Evolutionary conservation across 2,888 invertebrate species (phyloP), one percentile per base, ranked within the genome.

Genomic region (Tineola bisselliella): DNA sequence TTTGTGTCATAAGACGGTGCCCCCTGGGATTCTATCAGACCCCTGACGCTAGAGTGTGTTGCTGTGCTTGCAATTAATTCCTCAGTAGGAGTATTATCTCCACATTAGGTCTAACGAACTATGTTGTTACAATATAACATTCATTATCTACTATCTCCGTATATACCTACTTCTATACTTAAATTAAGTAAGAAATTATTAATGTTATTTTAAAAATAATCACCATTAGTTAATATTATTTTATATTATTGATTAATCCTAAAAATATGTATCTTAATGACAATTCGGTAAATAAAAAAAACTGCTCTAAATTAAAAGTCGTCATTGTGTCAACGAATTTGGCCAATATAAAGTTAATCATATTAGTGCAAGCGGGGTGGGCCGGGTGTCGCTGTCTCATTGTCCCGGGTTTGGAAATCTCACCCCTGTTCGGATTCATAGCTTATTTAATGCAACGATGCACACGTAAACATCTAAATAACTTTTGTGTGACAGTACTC

Each of bases 381-480:
- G 79, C 81, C 80, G 77, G 81, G 78, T 82, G 82, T 73, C 70
- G 72, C 58, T 52, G 72, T 71, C 73, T 68, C 76, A 79, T 81
- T 84, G 83, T 84, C 74, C 80, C 79, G 75, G 76, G 76, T 78
- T 75, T 71, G 70, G n/a, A n/a, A 73, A 66, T 69, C 70, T 69
- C 68, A 72, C 80, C 84, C 83, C 82, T 75, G 76, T 81, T 71
- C 73, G 75, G 81, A 84, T 81, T 79, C 84, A 76, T 82, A 81
- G 81, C 86, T 83, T 83, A 87, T 87, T 87, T 86, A 84, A 86
- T 86, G 84, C 84, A 84, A 83, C 84, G 79, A 74, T 84, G 84
- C 84, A 86, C 86, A 83, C 84, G 81, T 81, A 86, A 86, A 87
- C 86, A 86, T 87, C 86, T 86, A 86, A 84, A 87, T 87, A 86